phyloP scores from a whole-genome alignment of 2,888 invertebrate genomes.

The Scaptomyza reducta region DNA sequence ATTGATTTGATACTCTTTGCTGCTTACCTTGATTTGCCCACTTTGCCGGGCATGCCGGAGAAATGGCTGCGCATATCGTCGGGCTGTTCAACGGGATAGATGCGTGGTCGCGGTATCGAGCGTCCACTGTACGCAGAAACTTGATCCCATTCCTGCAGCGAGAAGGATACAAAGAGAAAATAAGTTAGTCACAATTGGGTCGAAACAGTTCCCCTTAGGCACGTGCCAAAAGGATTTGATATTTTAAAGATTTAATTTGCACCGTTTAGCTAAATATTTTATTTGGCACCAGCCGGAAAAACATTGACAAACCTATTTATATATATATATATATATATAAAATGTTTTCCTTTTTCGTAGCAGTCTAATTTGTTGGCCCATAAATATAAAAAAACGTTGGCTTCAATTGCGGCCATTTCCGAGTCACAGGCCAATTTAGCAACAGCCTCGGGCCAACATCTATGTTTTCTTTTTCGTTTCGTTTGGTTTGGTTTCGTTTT shows the following conservation, averaged over 20 bases:
- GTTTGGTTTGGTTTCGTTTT: no score
- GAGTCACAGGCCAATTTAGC: constrained; percentile 45
- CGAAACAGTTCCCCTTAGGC: no score
- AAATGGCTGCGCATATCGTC: constrained; percentile 92
- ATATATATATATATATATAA: constrained; percentile 5
- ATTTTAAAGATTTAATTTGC: background rate
- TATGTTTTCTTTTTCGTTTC: constrained; percentile 14
- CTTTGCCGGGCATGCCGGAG: constrained; percentile 87
- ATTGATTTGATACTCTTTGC: background rate
- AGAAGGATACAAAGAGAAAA: background rate
- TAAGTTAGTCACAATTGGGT: no score
- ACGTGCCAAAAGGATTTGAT: no score
- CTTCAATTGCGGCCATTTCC: constrained; percentile 67
- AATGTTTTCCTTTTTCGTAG: constrained; percentile 16
- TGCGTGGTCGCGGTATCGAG: constrained; percentile 94
- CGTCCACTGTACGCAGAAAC: constrained; percentile 96
- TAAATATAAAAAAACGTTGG: constrained; percentile 52
- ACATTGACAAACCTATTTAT: background rate
- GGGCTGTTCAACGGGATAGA: constrained; percentile 90
- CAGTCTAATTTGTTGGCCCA: constrained; percentile 56
- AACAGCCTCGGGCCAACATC: constrained; percentile 34
- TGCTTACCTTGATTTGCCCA: constrained; percentile 84
- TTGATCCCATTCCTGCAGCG: constrained; percentile 90
- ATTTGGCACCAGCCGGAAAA: constrained; percentile 24
- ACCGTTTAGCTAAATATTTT: constrained; percentile 1